Conservation (phyloP, 64 coral and sea anemone species). For the Pachyseris speciosa region DNA sequence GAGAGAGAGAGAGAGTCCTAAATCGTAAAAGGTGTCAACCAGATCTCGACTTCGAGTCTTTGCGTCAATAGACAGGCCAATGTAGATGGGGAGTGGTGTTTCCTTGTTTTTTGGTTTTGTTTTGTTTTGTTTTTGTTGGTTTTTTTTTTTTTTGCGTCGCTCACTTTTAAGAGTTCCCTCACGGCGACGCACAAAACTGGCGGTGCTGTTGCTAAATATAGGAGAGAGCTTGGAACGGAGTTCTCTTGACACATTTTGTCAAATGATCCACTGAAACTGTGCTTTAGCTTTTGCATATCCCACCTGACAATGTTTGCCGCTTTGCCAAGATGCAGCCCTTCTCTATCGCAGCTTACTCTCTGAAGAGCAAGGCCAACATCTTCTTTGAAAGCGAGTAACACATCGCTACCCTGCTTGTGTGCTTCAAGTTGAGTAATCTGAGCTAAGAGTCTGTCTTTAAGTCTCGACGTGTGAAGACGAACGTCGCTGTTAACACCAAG, state of each 20-base stretch:
- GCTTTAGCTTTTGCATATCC: conserved; percentile 45
- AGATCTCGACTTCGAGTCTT: background rate
- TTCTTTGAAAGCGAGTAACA: conserved; percentile 26
- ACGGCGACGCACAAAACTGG: background rate
- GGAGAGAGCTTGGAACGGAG: conserved; percentile 8
- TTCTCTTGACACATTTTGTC: background rate
- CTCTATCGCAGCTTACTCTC: conserved; percentile 9
- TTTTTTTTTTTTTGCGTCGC: too few relatives aligned
- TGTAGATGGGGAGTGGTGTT: background rate
- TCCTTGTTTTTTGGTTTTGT: background rate
- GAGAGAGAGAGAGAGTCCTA: conserved; percentile 46
- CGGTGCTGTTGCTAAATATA: background rate
- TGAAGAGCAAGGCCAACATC: conserved; percentile 37
- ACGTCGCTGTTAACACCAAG: background rate
- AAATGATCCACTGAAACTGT: conserved; percentile 35
- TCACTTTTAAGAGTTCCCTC: background rate
- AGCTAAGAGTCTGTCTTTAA: conserved; percentile 47
- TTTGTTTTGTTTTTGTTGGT: too few relatives aligned
- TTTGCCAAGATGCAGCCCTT: conserved; percentile 57
- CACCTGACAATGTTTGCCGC: conserved; percentile 51
- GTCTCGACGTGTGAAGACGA: conserved; percentile 27
- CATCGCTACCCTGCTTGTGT: conserved; percentile 42
- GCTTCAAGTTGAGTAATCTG: conserved; percentile 25
- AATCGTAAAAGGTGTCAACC: background rate
- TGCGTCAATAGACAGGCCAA: background rate